Base-by-base conservation (phyloP, 2,888 invertebrate species). In the Dysmachus trigonus region DNA sequence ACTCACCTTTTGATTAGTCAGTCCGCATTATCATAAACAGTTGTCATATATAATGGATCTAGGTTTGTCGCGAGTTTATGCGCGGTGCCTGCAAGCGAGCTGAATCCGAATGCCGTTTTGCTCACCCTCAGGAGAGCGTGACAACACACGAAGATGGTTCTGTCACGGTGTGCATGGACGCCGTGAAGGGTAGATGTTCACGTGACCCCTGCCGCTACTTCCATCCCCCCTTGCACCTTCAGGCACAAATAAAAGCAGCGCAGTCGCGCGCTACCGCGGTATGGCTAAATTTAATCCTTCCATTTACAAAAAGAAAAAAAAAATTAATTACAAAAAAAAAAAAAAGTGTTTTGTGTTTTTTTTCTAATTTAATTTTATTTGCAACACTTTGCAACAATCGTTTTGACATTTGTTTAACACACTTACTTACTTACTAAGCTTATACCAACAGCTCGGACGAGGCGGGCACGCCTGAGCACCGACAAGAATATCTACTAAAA, bases 141-240 rank as follows among this genome's bases (percentile, higher is more conserved):
- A 96, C 96, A 94, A 96, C 97, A 94, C 98, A 97, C 95, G 96
- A 97, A 94, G 98, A 98, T 96, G 98, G 98, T 96, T 96, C 97
- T 94, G 98, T 98, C 95, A 98, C 98, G 95, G 98, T 98, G 95
- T 98, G 98, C 97, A 98, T 98, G 98, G 98, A 98, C 96, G 98
- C 97, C 95, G 97, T 98, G 95, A 97, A 97, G 96, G 97, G 97
- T 95, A 96, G 97, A 96, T 98, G 98, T 96, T 96, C 97, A 95
- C 97, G 98, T 95, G 98, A 98, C 95, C 97, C 97, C 95, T 98
- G 98, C 97, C 97, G 98, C 96, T 98, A 98, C 97, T 98, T 98
- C 96, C 98, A 98, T 96, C 98, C 98, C 95, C 98, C 98, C 95
- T 96, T 98, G 96, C 98, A 98, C 97, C 98, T 98, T 95, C 97